These are phyloP conservation scores for Neostethus bicornis DNA, from an alignment of 2,797 vertebrate genomes.

Conservation along the genomic window DNA sequence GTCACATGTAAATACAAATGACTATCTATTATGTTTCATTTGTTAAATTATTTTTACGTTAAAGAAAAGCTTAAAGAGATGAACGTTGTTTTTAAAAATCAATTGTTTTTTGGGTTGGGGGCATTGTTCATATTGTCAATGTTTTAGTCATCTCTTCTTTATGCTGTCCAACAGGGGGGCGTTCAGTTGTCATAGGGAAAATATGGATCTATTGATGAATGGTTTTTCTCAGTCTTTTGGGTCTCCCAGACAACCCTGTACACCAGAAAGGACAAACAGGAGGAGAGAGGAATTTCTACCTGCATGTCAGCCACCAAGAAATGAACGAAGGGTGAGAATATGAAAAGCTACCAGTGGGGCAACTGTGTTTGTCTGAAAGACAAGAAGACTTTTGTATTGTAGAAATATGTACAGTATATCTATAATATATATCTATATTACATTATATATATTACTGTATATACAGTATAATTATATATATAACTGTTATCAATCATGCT, in stretches of 20 bases:
- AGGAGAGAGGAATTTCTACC: slow-evolving; percentile 41
- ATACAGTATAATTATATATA: no score
- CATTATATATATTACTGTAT: no score
- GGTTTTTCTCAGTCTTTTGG: slow-evolving; percentile 87
- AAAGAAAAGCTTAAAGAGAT: no score
- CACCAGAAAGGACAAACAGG: slow-evolving; percentile 73
- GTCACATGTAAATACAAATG: no score
- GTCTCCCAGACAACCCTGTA: slow-evolving; percentile 76
- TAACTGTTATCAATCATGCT: no score
- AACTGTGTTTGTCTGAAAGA: background rate
- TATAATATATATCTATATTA: background rate
- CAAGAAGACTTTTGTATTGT: background rate
- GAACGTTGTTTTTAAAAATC: no score
- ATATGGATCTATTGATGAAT: slow-evolving; percentile 86
- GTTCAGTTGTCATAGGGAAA: slow-evolving; percentile 85
- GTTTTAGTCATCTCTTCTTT: no score
- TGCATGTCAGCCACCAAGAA: slow-evolving; percentile 61
- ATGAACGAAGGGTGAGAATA: slow-evolving; percentile 81
- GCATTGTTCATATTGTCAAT: no score
- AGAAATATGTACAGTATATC: no score
- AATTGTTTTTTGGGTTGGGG: no score
- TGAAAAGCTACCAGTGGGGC: background rate
- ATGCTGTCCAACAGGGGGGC: slow-evolving; percentile 85
- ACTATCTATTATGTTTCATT: no score
- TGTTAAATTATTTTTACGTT: no score